Base-by-base conservation (phyloP, 1,140 invertebrate species). In the Aphelenchoides fujianensis region DNA sequence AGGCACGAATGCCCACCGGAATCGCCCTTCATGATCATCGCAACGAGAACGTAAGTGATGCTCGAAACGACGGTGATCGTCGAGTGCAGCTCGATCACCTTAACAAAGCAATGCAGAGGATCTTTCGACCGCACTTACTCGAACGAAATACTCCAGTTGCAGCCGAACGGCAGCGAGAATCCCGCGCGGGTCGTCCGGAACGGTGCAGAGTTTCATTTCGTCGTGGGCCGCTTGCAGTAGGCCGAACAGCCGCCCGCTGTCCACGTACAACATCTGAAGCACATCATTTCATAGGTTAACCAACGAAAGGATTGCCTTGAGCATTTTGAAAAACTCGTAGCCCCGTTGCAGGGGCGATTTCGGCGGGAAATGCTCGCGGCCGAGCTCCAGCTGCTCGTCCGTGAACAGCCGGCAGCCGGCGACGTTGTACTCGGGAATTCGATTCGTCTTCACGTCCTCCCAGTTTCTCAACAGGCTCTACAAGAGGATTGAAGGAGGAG, bases 211-310 rank as follows among this genome's bases (percentile, higher is more conserved):
- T 35, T 70, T 69, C 68, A 57, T 74, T 75, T 63, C 55, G 41
- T 55, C 67, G 52, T 68, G 61, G 34, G 63, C 68, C 36, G 75
- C 72, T 69, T 57, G 31, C 35, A 63, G 74, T 70, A 74, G 79
- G 87, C 85, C 86, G 85, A 12, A 85, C 83, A 72, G 88, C 88
- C 0, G 85, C 85, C 69, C 55, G 5, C 62, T 68, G 23, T 71
- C 68, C 27, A 52, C 32, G 41, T 28, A 68, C 3, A 71, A 31
- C 37, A 71, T 28, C 69, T 70, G 35, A 3, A 70, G 52, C 12
- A 30, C 3, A 37, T n/a, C n/a, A 1, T 59, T 48, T 59, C 52
- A 66, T 19, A 2, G n/a, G 12, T 3, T 57, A 1, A 16, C 36
- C 30, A 23, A 66, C 16, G 23, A 71, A 19, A 1, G 19, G n/a